Evolutionary conservation across 1,140 invertebrate species (phyloP).

Genomic region (Aradophagus sp.): DNA sequence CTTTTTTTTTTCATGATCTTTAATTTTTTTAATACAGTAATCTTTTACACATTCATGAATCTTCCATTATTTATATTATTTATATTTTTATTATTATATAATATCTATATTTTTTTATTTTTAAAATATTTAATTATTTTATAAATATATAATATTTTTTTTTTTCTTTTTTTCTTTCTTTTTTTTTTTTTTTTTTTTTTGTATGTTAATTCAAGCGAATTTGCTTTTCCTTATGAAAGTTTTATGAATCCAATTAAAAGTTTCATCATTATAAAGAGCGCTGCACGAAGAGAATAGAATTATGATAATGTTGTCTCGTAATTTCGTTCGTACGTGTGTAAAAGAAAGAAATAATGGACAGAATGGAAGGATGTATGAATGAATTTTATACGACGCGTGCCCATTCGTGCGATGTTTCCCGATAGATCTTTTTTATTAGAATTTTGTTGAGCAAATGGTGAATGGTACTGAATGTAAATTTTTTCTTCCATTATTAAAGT

Average conservation of each 20-base stretch:
- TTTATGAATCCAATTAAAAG: slow-evolving; percentile 27
- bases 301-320: slow-evolving; percentile 22
- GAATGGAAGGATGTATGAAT: background rate
- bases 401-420: slow-evolving; percentile 4
- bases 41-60: too few species aligned
- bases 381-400: background rate
- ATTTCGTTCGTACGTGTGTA: slow-evolving; percentile 8
- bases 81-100: too few species aligned
- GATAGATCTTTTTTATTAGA: background rate
- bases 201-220: too few species aligned
- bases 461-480: slow-evolving; percentile 1
- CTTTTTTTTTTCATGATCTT: too few species aligned
- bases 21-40: too few species aligned
- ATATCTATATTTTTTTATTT: too few species aligned
- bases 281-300: slow-evolving; percentile 6
- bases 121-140: too few species aligned
- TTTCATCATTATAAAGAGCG: slow-evolving; percentile 27
- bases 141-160: too few species aligned
- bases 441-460: background rate
- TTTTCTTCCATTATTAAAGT: too few species aligned
- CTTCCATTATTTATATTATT: too few species aligned
- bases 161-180: too few species aligned
- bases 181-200: too few species aligned
- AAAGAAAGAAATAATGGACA: background rate
- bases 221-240: slow-evolving; percentile 11